phyloP scores from a whole-genome alignment of 2,113 vertebrate genomes.

The Pangasianodon gigas region DNA sequence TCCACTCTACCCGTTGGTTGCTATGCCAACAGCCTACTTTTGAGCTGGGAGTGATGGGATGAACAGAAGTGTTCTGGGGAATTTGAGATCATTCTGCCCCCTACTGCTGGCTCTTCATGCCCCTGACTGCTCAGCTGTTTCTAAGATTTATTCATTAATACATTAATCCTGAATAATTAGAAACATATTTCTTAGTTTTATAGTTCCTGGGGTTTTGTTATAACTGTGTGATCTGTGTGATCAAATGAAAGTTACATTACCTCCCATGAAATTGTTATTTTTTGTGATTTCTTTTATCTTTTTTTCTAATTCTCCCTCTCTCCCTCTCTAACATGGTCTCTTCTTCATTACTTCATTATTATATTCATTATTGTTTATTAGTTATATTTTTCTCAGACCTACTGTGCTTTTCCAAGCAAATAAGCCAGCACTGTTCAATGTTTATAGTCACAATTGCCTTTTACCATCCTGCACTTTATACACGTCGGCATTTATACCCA shows the following conservation, averaged over 20 bases:
- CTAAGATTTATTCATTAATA: not conserved
- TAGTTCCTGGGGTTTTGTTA: not conserved
- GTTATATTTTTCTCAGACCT: not conserved
- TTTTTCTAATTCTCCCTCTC: not conserved
- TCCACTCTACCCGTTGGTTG: constrained; percentile 67
- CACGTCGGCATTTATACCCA: not conserved
- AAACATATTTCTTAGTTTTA: not conserved
- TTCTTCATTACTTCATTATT: not conserved
- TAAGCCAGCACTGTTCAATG: not conserved
- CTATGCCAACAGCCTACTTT: constrained; percentile 82
- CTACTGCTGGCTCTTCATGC: constrained; percentile 69
- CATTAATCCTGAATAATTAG: not conserved
- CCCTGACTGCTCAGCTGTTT: constrained; percentile 59
- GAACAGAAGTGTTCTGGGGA: constrained; percentile 62
- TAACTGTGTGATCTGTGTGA: not conserved
- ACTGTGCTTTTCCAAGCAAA: not conserved
- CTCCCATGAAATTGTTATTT: not conserved
- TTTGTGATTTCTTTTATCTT: not conserved
- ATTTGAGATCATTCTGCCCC: constrained; percentile 68
- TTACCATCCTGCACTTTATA: not conserved
- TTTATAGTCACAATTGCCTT: not conserved
- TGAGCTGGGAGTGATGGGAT: constrained; percentile 68
- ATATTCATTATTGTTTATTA: not conserved
- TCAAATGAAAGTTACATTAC: not conserved
- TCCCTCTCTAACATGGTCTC: not conserved